Conservation (phyloP, 2,888 invertebrate genomes). For the Hybos culiciformis region DNA sequence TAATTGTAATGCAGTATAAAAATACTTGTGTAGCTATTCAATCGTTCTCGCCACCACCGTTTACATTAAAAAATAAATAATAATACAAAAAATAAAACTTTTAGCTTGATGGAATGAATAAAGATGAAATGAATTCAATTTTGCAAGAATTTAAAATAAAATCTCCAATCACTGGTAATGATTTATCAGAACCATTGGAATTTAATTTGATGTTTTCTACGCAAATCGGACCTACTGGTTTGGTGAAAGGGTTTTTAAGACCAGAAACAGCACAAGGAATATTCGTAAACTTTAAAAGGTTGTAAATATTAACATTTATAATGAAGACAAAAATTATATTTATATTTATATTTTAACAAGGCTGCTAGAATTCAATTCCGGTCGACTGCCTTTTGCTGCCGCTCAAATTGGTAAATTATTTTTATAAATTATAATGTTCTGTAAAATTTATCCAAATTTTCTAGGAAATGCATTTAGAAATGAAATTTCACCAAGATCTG, state of each 20-base stretch:
- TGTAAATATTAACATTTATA: too few relatives aligned
- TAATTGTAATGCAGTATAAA: too few relatives aligned
- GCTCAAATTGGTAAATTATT: constrained; percentile 75
- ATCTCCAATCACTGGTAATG: constrained; percentile 89
- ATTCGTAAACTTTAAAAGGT: constrained; percentile 96
- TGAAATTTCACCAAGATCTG: constrained; percentile 97
- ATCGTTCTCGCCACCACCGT: too few relatives aligned
- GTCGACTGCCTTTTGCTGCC: constrained; percentile 90
- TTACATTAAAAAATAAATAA: too few relatives aligned
- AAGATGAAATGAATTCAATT: constrained; percentile 75
- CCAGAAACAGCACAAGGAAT: constrained; percentile 99
- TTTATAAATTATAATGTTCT: constrained; percentile 33
- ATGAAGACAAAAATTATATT: too few relatives aligned
- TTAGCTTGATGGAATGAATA: constrained; percentile 78
- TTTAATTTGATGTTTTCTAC: constrained; percentile 99
- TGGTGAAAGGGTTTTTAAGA: constrained; percentile 85
- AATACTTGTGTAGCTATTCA: too few relatives aligned
- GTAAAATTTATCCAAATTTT: too few relatives aligned
- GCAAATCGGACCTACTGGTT: constrained; percentile 92
- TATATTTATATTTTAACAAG: too few relatives aligned
- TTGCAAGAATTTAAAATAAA: constrained; percentile 82
- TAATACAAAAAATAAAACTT: too few relatives aligned
- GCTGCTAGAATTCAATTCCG: constrained; percentile 97
- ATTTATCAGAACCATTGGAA: constrained; percentile 87
- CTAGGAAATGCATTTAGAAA: constrained; percentile 80